These are phyloP conservation scores for Steromphala cineraria DNA, from an alignment of 2,888 invertebrate genomes.

Conservation along the genomic window DNA sequence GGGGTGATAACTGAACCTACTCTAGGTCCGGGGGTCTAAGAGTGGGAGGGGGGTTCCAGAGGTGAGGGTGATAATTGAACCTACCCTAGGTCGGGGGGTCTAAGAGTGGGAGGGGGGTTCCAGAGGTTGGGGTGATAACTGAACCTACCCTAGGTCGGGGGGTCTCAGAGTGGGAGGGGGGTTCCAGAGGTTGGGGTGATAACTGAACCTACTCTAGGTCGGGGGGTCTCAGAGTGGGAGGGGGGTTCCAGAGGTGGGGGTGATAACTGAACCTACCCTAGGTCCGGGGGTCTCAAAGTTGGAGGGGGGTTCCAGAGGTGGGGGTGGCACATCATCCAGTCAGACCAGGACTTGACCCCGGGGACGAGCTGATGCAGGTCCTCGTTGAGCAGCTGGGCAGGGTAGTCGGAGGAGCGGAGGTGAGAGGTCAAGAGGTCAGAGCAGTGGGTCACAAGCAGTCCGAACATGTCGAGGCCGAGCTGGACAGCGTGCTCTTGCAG, in stretches of 20 bases:
- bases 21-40: too few species aligned
- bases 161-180: too few species aligned
- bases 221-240: too few species aligned
- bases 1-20: too few species aligned
- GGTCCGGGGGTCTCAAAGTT: conserved; percentile 85
- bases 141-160: too few species aligned
- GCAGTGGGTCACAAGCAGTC: conserved; percentile 86
- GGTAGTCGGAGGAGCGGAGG: conserved; percentile 56
- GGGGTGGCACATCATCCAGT: conserved; percentile 93
- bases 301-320: conserved; percentile 93
- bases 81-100: too few species aligned
- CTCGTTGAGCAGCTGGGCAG: conserved; percentile 58
- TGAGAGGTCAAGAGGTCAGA: conserved; percentile 76
- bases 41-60: too few species aligned
- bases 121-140: too few species aligned
- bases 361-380: conserved; percentile 81
- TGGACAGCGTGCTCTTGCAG: conserved; percentile 88
- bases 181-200: too few species aligned
- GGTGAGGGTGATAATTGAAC: too few species aligned
- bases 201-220: too few species aligned
- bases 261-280: conserved; percentile 82
- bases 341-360: conserved; percentile 93
- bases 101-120: too few species aligned
- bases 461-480: conserved; percentile 92
- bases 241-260: not conserved